phyloP scores from a whole-genome alignment of 2,888 invertebrate genomes.

The Plebejus melissa region DNA sequence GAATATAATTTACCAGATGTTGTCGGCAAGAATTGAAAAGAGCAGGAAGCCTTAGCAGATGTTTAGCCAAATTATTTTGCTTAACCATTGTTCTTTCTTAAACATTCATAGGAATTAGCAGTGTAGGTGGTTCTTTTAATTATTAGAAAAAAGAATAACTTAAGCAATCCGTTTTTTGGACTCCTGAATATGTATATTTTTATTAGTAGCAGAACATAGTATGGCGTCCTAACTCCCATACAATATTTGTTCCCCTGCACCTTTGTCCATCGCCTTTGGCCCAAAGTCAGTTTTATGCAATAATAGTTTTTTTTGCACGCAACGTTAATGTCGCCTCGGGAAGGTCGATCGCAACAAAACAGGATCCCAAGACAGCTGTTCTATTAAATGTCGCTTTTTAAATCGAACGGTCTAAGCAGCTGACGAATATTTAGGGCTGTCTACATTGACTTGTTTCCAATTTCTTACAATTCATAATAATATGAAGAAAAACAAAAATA shows the following conservation, averaged over 20 bases:
- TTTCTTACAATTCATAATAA: neutral
- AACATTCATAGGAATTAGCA: neutral
- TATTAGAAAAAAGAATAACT: neutral
- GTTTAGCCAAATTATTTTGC: slow-evolving; percentile 20
- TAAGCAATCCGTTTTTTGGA: neutral
- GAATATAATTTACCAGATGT: slow-evolving; percentile 22
- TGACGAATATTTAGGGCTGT: slow-evolving; percentile 37
- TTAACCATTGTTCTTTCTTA: neutral
- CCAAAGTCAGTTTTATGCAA: slow-evolving; percentile 10
- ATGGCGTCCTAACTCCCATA: neutral
- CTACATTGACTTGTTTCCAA: neutral
- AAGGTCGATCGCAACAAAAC: slow-evolving; percentile 36
- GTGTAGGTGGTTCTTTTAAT: neutral
- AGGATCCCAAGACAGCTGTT: slow-evolving; percentile 35
- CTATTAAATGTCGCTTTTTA: slow-evolving; percentile 35
- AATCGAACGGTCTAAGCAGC: slow-evolving; percentile 42
- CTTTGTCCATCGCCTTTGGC: neutral
- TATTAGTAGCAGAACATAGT: neutral
- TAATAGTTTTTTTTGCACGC: slow-evolving; percentile 29
- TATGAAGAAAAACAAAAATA: no score
- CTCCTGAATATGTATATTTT: neutral
- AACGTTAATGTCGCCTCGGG: slow-evolving; percentile 30
- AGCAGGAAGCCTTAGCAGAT: slow-evolving; percentile 18
- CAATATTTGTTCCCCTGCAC: neutral
- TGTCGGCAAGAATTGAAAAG: slow-evolving; percentile 19